Conservation (phyloP, 1,140 invertebrate genomes). For the Capitella teleta region DNA sequence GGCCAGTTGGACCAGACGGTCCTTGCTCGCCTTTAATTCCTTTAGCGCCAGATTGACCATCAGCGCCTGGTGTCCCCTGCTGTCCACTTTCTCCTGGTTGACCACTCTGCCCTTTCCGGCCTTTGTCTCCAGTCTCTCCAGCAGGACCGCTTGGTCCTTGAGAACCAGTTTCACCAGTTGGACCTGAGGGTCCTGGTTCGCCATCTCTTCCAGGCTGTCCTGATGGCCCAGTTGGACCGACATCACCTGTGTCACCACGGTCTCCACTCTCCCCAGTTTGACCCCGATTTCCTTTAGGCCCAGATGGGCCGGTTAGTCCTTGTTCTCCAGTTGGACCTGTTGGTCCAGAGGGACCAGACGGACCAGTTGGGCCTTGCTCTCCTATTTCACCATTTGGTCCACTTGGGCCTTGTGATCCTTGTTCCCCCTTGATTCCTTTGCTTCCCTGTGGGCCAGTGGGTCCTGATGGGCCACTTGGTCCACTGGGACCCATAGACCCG, state of each 20-base stretch:
- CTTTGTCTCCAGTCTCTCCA: slow-evolving; percentile 3
- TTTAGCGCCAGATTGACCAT: no score
- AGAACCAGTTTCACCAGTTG: not conserved
- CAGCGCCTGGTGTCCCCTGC: no score
- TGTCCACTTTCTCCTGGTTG: slow-evolving; percentile 17
- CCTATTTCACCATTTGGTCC: not conserved
- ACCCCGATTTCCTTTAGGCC: not conserved
- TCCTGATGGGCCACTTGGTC: slow-evolving; percentile 3
- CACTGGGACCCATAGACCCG: not conserved
- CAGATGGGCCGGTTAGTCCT: not conserved
- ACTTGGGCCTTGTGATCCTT: not conserved
- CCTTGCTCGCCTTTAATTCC: no score
- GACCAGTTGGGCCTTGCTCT: not conserved
- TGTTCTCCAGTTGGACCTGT: not conserved
- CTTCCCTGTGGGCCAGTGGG: slow-evolving; percentile 4
- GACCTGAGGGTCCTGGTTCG: not conserved
- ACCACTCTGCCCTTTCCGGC: slow-evolving; percentile 4
- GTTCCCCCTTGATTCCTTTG: not conserved
- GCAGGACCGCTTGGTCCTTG: not conserved
- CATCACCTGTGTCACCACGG: not conserved
- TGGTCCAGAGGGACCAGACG: not conserved
- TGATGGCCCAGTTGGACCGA: not conserved
- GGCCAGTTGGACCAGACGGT: no score
- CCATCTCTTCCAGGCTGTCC: not conserved
- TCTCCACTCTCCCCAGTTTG: slow-evolving; percentile 1